Evolutionary conservation across 2,113 vertebrate species (phyloP), one percentile per base, ranked within the genome.

Genomic region (Callospermophilus lateralis): DNA sequence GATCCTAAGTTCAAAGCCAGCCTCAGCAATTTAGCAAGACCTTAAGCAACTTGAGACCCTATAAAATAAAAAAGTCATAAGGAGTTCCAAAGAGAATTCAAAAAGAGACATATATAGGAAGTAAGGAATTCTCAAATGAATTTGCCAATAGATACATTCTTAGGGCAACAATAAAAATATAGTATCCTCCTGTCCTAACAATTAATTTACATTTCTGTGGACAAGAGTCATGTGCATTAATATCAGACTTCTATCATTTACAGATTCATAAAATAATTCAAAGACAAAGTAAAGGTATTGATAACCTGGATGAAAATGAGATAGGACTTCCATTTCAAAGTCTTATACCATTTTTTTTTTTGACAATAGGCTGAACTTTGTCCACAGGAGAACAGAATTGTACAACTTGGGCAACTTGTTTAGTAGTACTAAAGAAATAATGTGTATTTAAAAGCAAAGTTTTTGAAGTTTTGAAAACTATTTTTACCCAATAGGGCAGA

Each of bases 191-290:
- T 79, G 26, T 11, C 15, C 34, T 45, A 22, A 89, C 19, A 70
- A 68, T 85, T 42, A 74, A 72, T 68, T 94, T 94, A 7, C 73
- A 80, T 88, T 93, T 92, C 32, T 79, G 11, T 92, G 72, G 90
- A 58, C 28, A 76, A 65, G 45, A 22, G 55, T 87, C 73, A 68
- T n/a, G 17, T 37, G 32, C 19, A 55, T 79, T 74, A 32, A 37
- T 74, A 58, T 24, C 68, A 37, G 3, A 78, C 89, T 92, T 92
- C 55, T 89, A n/a, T 34, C 42, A 72, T 12, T 93, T 95, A 42
- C 22, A 72, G 70, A 79, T 22, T 63, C 84, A 65, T 55, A 51
- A 39, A 86, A 45, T 67, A 90, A 70, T 48, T 90, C 20, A 61
- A 34, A 87, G 92, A 77, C 24, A 91, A 42, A 8, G 16, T 51